Evolutionary conservation across 2,888 invertebrate species (phyloP), one percentile per base, ranked within the genome.

Genomic region (Lissocephala sabroskyi): DNA sequence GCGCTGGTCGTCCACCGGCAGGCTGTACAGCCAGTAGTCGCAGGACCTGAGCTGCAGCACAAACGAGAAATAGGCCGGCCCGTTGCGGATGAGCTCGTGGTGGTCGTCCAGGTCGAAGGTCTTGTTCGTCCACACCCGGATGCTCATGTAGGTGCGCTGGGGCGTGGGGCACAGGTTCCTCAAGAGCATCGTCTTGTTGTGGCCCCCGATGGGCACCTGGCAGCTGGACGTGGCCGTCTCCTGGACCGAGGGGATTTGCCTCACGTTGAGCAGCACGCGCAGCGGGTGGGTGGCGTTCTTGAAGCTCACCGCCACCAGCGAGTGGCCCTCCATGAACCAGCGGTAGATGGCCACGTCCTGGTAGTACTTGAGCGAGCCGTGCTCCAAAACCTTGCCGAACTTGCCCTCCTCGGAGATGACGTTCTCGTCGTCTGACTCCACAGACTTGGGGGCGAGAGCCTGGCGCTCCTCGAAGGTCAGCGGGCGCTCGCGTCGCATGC

Each of bases 11-110:
- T 45, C 43, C 0, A 1, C 1, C 0, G 17, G 4, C 2, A 2
- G 1, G 0, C 17, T 36, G 5, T 59, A 52, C 1, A 10, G 3
- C 79, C 79, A 70, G 19, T 42, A 9, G 16, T 58, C 67, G 11
- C 68, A 70, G 17, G 42, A 48, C 4, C 79, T 67, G 36, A 71
- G 10, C 32, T 70, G 56, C 6, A 71, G 59, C 1, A 52, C 44
- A 32, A 78, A 70, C 2, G 45, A 9, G 18, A 32, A 71, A 0
- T 0, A 0, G 0, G 51, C 79, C 2, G 73, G 63, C 1, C 76
- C 73, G 1, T 19, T 11, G 1, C 18, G 36, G 0, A 64, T 16
- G 0, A 41, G 33, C 1, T 30, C 9, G 0, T 26, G 2, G 1
- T 16, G 10, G 0, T 9, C 9, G 0, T n/a, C 2, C 3, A 29